Conservation (phyloP, 2,797 vertebrate genomes). For the Lophius americanus region DNA sequence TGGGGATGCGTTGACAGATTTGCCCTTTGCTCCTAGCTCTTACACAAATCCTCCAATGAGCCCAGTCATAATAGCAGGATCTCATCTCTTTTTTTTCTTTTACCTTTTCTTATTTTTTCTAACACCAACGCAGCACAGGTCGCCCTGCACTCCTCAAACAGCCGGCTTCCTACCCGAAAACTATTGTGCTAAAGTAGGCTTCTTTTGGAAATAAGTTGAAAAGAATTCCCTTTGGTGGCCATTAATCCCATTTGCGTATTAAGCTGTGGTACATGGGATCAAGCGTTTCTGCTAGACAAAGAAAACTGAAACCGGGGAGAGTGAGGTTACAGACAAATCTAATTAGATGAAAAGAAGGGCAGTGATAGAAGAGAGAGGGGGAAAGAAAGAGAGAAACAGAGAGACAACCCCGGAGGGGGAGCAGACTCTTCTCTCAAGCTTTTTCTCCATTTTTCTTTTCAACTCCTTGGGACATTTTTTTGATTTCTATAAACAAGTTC, state of each 20-base stretch:
- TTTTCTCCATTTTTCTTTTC: slow-evolving; percentile 38
- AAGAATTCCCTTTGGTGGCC: slow-evolving; percentile 48
- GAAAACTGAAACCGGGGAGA: slow-evolving; percentile 60
- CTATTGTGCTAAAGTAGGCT: slow-evolving; percentile 43
- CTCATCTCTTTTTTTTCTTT: slow-evolving; percentile 2
- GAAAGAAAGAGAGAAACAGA: slow-evolving; percentile 27
- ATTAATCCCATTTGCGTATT: slow-evolving; percentile 67
- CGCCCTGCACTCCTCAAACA: slow-evolving; percentile 31
- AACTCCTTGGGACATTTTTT: slow-evolving; percentile 51
- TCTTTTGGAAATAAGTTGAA: slow-evolving; percentile 38
- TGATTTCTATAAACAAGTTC: slow-evolving; percentile 33
- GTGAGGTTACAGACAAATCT: slow-evolving; percentile 71
- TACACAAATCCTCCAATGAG: slow-evolving; percentile 57
- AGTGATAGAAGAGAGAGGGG: slow-evolving; percentile 40
- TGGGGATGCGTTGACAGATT: slow-evolving; percentile 60
- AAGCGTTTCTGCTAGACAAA: slow-evolving; percentile 64
- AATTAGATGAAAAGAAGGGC: slow-evolving; percentile 65
- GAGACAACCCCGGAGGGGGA: slow-evolving; percentile 30
- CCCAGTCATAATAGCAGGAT: slow-evolving; percentile 34
- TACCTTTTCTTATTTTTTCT: slow-evolving; percentile 36
- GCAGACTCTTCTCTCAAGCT: slow-evolving; percentile 51
- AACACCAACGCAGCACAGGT: slow-evolving; percentile 28
- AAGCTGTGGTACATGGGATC: slow-evolving; percentile 56
- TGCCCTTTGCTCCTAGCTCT: slow-evolving; percentile 57
- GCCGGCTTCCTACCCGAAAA: slow-evolving; percentile 31